phyloP scores from a whole-genome alignment of 2,113 vertebrate species.

The Hemiprocne comata region DNA sequence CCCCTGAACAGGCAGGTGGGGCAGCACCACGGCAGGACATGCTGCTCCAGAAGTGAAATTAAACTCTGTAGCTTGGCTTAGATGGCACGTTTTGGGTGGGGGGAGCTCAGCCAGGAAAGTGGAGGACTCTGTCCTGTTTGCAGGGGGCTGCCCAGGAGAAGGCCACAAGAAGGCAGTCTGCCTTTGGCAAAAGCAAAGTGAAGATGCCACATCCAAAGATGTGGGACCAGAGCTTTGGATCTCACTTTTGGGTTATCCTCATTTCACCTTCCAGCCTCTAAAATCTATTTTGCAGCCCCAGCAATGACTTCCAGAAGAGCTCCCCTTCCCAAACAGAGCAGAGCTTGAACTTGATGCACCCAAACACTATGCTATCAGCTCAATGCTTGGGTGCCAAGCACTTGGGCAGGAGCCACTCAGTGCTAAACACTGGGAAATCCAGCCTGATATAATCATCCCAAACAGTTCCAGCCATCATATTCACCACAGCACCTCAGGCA shows the following conservation, averaged over 20 bases:
- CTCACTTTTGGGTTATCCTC: background rate
- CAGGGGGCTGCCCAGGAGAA: background rate
- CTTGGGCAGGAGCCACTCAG: background rate
- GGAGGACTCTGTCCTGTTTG: background rate
- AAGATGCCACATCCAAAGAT: background rate
- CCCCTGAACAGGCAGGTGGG: background rate
- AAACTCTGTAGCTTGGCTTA: background rate
- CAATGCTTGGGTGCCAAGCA: accelerated
- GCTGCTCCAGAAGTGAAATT: background rate
- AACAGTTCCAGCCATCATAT: background rate
- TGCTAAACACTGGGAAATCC: background rate
- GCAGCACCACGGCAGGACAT: background rate
- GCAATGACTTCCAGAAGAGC: background rate
- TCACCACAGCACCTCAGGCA: background rate
- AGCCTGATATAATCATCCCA: background rate
- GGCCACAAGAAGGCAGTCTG: background rate
- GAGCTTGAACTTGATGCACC: background rate
- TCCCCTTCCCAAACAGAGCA: background rate
- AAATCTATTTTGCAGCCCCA: background rate
- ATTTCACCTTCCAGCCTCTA: background rate
- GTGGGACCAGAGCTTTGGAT: background rate
- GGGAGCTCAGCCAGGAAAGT: background rate
- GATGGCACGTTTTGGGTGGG: background rate
- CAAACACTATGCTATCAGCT: background rate
- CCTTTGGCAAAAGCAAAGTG: background rate